These are phyloP conservation scores for Halesus radiatus DNA, from an alignment of 1,140 invertebrate genomes.

Conservation along the genomic window DNA sequence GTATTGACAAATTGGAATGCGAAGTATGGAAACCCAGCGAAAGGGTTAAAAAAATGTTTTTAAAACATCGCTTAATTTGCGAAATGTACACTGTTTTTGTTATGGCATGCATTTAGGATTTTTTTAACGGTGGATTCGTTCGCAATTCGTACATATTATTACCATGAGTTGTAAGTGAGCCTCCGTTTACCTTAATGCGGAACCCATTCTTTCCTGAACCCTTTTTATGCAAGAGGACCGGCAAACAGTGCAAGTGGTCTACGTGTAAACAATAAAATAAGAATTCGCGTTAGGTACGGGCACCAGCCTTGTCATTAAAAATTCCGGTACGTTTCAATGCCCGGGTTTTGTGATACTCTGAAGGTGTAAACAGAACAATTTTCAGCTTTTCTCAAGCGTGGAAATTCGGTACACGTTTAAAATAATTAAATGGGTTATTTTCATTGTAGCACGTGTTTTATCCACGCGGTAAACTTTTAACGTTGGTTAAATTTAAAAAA, in stretches of 20 bases:
- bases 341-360: conserved; percentile 8
- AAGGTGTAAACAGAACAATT: conserved; percentile 35
- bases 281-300: conserved; percentile 23
- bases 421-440: too few relatives aligned
- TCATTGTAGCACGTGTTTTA: not conserved
- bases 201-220: not conserved
- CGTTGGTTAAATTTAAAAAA: too few relatives aligned
- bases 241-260: conserved; percentile 25
- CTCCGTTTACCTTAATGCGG: conserved; percentile 6
- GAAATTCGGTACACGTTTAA: too few relatives aligned
- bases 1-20: too few relatives aligned
- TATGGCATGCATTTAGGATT: not conserved
- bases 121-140: not conserved
- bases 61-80: too few relatives aligned
- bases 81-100: too few relatives aligned
- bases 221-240: not conserved
- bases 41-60: too few relatives aligned
- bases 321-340: conserved; percentile 40
- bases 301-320: conserved; percentile 43
- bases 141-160: not conserved
- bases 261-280: conserved; percentile 45
- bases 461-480: too few relatives aligned
- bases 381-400: not conserved
- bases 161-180: not conserved
- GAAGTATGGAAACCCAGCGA: too few relatives aligned